A percentile compares a stretch with the other conserved stretches of the same genome.
Evolutionary conservation across 2,113 vertebrate species (phyloP).

Genomic region (Heliornis fulica): DNA sequence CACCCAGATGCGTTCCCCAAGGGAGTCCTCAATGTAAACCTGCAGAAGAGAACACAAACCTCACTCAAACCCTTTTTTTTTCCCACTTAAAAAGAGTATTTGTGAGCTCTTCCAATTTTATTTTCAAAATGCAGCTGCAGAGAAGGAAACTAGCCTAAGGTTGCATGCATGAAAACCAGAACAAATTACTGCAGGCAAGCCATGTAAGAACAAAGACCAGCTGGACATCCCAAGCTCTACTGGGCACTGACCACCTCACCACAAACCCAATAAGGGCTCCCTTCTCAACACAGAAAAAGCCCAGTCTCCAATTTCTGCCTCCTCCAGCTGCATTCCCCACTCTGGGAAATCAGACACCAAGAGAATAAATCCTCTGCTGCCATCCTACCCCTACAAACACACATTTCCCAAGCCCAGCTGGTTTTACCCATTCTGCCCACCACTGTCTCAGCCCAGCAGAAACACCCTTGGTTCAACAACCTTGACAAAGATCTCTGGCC

Average conservation of each 20-base stretch:
- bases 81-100: background rate
- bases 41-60: conserved; percentile 17
- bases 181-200: too few relatives aligned
- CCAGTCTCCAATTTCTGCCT: background rate
- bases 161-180: background rate
- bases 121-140: background rate
- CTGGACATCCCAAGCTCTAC: background rate
- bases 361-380: background rate
- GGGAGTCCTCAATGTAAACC: conserved; percentile 98
- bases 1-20: conserved; percentile 97
- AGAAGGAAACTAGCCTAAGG: background rate
- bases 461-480: conserved; percentile 47
- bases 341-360: background rate
- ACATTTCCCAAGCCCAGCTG: accelerated
- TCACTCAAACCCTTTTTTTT: background rate
- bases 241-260: background rate
- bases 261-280: too few relatives aligned
- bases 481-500: conserved; percentile 99
- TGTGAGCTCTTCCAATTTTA: background rate
- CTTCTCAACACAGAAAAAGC: background rate
- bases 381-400: background rate
- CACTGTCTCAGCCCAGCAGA: too few relatives aligned
- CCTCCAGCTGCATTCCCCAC: background rate
- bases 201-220: background rate
- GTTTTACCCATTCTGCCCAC: background rate